phyloP scores from a whole-genome alignment of 2,888 invertebrate genomes.

The Troides aeacus region DNA sequence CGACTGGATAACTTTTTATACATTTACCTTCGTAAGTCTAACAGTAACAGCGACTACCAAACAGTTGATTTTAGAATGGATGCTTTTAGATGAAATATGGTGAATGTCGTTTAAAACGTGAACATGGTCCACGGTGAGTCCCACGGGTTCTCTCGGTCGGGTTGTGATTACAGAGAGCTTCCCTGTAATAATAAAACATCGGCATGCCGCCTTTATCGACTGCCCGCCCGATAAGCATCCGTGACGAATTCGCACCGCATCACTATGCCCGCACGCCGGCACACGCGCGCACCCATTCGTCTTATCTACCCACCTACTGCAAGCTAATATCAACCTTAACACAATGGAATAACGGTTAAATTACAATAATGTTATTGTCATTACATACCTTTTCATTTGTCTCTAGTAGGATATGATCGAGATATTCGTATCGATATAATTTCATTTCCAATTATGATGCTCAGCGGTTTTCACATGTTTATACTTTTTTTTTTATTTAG shows the following conservation, averaged over 20 bases:
- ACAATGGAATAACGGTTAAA: constrained; percentile 14
- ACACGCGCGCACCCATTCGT: constrained; percentile 5
- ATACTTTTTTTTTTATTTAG: constrained; percentile 36
- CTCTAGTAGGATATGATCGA: constrained; percentile 50
- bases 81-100: neutral
- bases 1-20: no score
- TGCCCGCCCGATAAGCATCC: constrained; percentile 76
- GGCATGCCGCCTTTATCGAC: constrained; percentile 73
- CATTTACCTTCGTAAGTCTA: no score
- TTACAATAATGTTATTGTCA: constrained; percentile 27
- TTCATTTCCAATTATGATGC: constrained; percentile 71
- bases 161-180: constrained; percentile 60
- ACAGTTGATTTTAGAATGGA: neutral
- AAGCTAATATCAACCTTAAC: constrained; percentile 37
- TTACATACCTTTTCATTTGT: constrained; percentile 31
- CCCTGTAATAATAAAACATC: constrained; percentile 72
- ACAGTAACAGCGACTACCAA: neutral
- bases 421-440: constrained; percentile 70
- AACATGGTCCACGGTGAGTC: constrained; percentile 51
- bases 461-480: constrained; percentile 51
- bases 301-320: constrained; percentile 14
- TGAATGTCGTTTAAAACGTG: constrained; percentile 39
- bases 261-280: constrained; percentile 46
- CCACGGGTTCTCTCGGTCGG: constrained; percentile 56
- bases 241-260: constrained; percentile 77